Conservation (phyloP, 2,113 vertebrate genomes). For the Oncorhynchus masou region DNA sequence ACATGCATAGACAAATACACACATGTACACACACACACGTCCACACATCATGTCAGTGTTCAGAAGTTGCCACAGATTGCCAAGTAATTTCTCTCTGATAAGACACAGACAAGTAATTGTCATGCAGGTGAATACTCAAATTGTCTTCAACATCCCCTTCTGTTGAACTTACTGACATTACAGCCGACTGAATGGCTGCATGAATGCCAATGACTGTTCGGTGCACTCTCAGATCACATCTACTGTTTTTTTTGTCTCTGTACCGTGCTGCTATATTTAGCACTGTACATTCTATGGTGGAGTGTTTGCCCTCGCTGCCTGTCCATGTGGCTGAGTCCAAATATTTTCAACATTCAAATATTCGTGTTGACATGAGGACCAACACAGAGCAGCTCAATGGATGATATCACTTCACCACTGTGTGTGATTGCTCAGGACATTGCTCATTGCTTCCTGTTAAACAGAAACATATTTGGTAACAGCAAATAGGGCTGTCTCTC, state of each 20-base stretch:
- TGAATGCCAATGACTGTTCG: neutral
- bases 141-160: no score
- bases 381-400: conserved; percentile 1
- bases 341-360: neutral
- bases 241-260: neutral
- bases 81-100: no score
- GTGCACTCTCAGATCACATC: neutral
- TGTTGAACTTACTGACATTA: neutral
- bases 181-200: neutral
- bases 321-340: neutral
- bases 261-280: conserved; percentile 45
- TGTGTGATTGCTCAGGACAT: neutral
- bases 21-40: no score
- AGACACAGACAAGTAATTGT: no score
- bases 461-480: neutral
- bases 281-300: conserved; percentile 2
- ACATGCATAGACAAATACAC: neutral
- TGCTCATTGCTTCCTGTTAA: conserved; percentile 1
- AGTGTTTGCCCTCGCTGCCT: conserved; percentile 27
- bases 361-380: conserved; percentile 3
- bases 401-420: conserved; percentile 32
- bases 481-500: no score
- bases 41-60: no score
- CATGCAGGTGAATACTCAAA: neutral
- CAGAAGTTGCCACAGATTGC: neutral